Evolutionary conservation across 2,888 invertebrate genomes (phyloP).

Genomic region (Cyclophora albipunctata): DNA sequence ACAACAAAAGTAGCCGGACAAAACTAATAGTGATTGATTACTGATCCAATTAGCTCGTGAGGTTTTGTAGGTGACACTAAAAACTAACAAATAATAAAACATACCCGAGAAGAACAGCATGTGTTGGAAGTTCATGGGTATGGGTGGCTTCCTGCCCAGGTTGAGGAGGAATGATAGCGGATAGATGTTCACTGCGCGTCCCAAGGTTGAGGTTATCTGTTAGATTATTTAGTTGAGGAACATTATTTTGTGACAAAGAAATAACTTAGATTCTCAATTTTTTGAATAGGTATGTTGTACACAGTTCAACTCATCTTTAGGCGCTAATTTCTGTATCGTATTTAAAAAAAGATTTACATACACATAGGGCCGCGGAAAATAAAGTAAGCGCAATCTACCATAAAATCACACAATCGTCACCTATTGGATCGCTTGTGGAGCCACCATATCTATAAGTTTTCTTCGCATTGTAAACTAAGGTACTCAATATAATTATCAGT

Average conservation of each 20-base stretch:
- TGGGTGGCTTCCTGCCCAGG: constrained; percentile 92
- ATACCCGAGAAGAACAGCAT: constrained; percentile 97
- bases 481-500: too few relatives aligned
- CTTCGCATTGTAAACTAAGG: too few relatives aligned
- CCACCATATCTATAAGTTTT: too few relatives aligned
- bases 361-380: too few relatives aligned
- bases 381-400: too few relatives aligned
- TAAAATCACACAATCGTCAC: too few relatives aligned
- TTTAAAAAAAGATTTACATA: too few relatives aligned
- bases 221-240: constrained; percentile 36
- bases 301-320: too few relatives aligned
- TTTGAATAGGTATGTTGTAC: too few relatives aligned
- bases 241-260: constrained; percentile 8
- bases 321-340: too few relatives aligned
- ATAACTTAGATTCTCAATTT: too few relatives aligned
- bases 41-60: neutral
- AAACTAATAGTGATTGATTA: neutral
- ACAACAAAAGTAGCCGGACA: neutral
- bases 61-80: neutral
- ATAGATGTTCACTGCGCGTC: constrained; percentile 96
- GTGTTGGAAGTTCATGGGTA: constrained; percentile 95
- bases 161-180: constrained; percentile 95
- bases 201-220: constrained; percentile 91
- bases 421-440: too few relatives aligned
- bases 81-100: neutral